Base-by-base conservation (phyloP, 2,113 vertebrate species). In the Jaculus jaculus region DNA sequence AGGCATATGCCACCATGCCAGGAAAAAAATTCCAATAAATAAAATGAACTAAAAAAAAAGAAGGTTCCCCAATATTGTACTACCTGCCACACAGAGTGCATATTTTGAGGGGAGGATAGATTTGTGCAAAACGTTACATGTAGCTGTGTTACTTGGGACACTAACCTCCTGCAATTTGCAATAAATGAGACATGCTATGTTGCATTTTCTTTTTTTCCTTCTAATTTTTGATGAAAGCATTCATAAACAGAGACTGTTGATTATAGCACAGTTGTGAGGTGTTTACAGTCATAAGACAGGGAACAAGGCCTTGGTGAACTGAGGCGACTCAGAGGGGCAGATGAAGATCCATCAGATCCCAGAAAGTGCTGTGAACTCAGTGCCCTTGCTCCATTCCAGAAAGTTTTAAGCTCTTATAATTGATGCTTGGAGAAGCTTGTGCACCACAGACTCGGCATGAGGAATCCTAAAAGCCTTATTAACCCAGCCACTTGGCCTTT, bases 381-480 rank as follows among this genome's bases (percentile, higher is more conserved):
- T 47, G 69, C 75, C 79, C 84, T 97, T 95, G 87, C 69, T 93
- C 85, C 32, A 77, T 86, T 96, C 92, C 37, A 73, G 71, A 90
- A 95, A 95, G 69, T 90, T 93, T 95, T 66, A 92, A 95, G 65
- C 82, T 93, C 80, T 92, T 74, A 58, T 96, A 97, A 97, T 97
- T 97, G 87, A 97, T 97, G 65, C 77, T 92, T 86, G 66, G 69
- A 96, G 95, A 92, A 85, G 84, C 95, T 87, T 96, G 95, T 87
- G 30, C 58, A 87, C 93, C n/a, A 37, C 89, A 88, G 90, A 78
- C 94, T 80, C 90, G 60, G 91, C 66, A 37, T 96, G 96, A 92
- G 92, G 82, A 94, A 86, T 95, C 92, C 95, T 0, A 9, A 97
- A 97, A 94, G 95, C 93, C 82, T 95, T 93, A 96, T 97, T 96